These are phyloP conservation scores for Caenorhabditis wallacei DNA, from an alignment of 2,888 invertebrate genomes.

Conservation along the genomic window DNA sequence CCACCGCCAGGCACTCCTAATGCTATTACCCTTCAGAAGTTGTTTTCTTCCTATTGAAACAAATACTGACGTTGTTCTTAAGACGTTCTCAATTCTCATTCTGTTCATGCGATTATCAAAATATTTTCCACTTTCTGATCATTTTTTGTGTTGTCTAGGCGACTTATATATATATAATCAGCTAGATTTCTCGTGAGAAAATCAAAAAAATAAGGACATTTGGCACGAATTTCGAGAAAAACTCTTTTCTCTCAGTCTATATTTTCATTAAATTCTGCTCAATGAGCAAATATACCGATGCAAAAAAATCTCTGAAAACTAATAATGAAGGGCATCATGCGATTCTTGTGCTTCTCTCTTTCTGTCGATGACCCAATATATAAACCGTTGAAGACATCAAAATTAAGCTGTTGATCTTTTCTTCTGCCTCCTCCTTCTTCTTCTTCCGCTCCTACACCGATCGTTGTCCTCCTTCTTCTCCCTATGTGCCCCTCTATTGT, in stretches of 20 bases:
- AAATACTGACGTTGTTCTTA: not conserved
- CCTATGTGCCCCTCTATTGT: constrained; percentile 42
- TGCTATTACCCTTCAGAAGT: constrained; percentile 55
- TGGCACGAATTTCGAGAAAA: not conserved
- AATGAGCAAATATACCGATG: not conserved
- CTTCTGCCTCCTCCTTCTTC: constrained; percentile 11
- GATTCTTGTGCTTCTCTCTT: not conserved
- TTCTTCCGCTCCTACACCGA: constrained; percentile 9
- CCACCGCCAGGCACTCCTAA: constrained; percentile 56
- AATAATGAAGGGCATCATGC: constrained; percentile 8
- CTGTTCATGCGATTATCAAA: not conserved
- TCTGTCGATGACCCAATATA: constrained; percentile 39
- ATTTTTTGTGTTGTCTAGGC: not conserved
- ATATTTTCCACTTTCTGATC: not conserved
- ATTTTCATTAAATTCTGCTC: not conserved
- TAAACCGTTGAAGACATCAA: constrained; percentile 40
- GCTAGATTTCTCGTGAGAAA: constrained; percentile 12
- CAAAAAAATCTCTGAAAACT: constrained; percentile 12
- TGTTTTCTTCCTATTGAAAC: constrained; percentile 34
- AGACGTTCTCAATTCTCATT: not conserved
- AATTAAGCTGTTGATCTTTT: constrained; percentile 63
- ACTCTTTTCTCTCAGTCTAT: not conserved
- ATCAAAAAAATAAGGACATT: not conserved
- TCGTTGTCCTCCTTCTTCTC: constrained; percentile 1
- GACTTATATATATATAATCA: not conserved